These are phyloP conservation scores for Haliclystus octoradiatus DNA, from an alignment of 30 jellyfish, hydroid and myxozoan species.

Conservation along the genomic window DNA sequence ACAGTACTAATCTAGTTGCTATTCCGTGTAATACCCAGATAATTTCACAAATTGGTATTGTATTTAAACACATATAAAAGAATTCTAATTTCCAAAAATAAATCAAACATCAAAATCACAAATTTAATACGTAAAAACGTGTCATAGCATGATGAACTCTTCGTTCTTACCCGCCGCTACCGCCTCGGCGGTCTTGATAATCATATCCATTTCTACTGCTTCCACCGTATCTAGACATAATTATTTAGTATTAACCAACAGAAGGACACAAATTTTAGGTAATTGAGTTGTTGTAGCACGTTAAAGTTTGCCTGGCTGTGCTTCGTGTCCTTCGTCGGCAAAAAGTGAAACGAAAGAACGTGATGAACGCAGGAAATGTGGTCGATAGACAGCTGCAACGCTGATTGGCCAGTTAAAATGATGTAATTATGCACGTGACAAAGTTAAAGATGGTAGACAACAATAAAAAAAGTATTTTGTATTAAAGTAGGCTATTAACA, in stretches of 20 bases:
- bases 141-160: not conserved
- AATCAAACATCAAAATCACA: too few species aligned
- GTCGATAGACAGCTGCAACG: not conserved
- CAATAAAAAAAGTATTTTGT: too few species aligned
- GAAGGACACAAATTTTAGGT: not conserved
- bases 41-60: too few species aligned
- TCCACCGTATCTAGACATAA: constrained; percentile 1
- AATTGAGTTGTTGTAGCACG: not conserved
- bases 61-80: too few species aligned
- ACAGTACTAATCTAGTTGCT: too few species aligned
- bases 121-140: not conserved
- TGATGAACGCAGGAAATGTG: not conserved
- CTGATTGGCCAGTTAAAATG: not conserved
- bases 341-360: constrained; percentile 1
- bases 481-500: too few species aligned
- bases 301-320: not conserved
- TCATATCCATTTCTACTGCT: not conserved
- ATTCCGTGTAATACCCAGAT: too few species aligned
- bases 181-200: not conserved
- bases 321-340: not conserved
- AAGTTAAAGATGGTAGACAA: not conserved
- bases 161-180: not conserved
- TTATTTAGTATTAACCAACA: not conserved
- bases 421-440: too few species aligned
- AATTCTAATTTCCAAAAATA: too few species aligned